Base-by-base conservation (phyloP, 2,888 invertebrate species). In the Drosophila paracracens region DNA sequence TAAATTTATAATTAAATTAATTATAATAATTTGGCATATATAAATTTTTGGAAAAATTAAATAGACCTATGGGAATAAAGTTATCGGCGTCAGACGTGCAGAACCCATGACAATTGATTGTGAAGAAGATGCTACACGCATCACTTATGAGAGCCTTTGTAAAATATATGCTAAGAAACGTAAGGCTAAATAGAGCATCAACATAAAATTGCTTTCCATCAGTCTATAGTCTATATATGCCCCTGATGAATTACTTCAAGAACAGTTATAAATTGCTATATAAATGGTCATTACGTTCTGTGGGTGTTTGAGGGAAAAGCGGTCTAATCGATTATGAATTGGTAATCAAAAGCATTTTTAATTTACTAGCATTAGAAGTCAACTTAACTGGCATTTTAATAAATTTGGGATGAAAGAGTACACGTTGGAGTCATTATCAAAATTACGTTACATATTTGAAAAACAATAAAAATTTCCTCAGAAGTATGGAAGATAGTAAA, bases 401-500 rank as follows among this genome's bases (percentile, higher is more conserved):
- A 38, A 38, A 54, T 21, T 21, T 8, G n/a, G n/a, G 11, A 21
- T 43, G 43, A 43, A 11, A n/a, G 18, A 27, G 38, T 40, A 40
- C 18, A 13, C 46, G 4, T 36, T 52, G 13, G 29, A 35, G 7
- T 27, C 1, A 48, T 53, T 48, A 8, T 7, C 33, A 65, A 63
- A 51, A 60, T 60, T 31, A 21, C 18, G 29, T 11, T 18, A 21
- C 0, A 29, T 51, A 46, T 74, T 73, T 27, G 38, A 27, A 52
- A 69, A 43, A 52, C 8, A n/a, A 27, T 38, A 31, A 61, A 85
- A 85, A 83, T 83, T 80, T 43, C 4, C 10, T 1, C 10, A 60
- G 29, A 40, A 38, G 27, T 10, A 82, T 82, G 82, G 84, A 70
- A 36, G 43, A 25, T 60, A 57, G 31, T 29, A 27, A 40, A 18